These are phyloP conservation scores for Diarsia rubi DNA, from an alignment of 2,888 invertebrate species.

Conservation along the genomic window DNA sequence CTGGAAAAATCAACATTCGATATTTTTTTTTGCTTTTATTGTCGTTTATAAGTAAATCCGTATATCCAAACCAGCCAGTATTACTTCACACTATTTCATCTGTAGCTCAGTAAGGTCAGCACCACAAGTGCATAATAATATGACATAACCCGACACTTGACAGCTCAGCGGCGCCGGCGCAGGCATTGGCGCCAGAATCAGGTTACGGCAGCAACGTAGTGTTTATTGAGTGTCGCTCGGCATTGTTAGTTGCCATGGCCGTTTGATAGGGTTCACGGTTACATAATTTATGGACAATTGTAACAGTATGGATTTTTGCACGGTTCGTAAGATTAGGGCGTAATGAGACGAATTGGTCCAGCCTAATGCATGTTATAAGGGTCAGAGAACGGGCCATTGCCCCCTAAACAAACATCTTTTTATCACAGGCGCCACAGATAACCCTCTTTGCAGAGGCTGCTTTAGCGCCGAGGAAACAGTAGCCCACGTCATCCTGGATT, in stretches of 20 bases:
- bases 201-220: constrained; percentile 31
- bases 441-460: too few species aligned
- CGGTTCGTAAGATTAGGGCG: neutral
- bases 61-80: neutral
- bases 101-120: constrained; percentile 20
- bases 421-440: too few species aligned
- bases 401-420: too few species aligned
- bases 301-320: too few species aligned
- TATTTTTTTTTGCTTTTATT: neutral
- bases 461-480: too few species aligned
- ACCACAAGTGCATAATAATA: constrained; percentile 35
- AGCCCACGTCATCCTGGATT: too few species aligned
- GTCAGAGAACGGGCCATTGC: too few species aligned
- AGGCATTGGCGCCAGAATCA: constrained; percentile 43
- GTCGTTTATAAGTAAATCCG: neutral
- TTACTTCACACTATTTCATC: constrained; percentile 13
- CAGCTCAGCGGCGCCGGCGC: constrained; percentile 6
- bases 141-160: constrained; percentile 38
- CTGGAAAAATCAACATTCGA: neutral
- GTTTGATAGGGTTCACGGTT: constrained; percentile 27
- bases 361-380: neutral
- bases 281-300: neutral
- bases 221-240: constrained; percentile 21
- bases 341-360: neutral
- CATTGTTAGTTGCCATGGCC: constrained; percentile 36